Evolutionary conservation across 2,797 vertebrate genomes (phyloP).

Genomic region (Phataginus tricuspis): DNA sequence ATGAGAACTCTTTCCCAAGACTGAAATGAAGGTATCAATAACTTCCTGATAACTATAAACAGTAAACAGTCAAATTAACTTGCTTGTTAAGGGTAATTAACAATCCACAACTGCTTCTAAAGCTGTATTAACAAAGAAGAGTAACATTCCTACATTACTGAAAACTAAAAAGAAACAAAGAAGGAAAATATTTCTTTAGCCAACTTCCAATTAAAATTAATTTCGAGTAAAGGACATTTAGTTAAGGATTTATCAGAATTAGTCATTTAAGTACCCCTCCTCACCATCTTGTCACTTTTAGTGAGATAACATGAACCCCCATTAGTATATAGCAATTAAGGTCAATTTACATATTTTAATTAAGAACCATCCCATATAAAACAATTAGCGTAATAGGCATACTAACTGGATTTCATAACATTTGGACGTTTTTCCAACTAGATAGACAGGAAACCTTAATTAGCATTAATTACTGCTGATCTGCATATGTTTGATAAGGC

Average conservation of each 20-base stretch:
- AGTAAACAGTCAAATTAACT: constrained; percentile 80
- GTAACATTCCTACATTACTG: constrained; percentile 79
- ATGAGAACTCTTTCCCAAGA: constrained; percentile 56
- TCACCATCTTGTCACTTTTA: constrained; percentile 90
- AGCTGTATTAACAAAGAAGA: constrained; percentile 80
- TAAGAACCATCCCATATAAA: constrained; percentile 93
- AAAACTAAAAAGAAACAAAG: constrained; percentile 82
- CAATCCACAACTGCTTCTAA: constrained; percentile 71
- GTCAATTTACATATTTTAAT: constrained; percentile 94
- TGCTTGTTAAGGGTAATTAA: constrained; percentile 84
- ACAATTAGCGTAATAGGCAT: constrained; percentile 94
- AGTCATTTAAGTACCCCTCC: constrained; percentile 88
- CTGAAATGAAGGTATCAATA: constrained; percentile 70
- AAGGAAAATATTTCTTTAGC: constrained; percentile 83
- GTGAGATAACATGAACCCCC: constrained; percentile 91
- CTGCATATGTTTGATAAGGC: constrained; percentile 96
- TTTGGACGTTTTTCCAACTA: constrained; percentile 93
- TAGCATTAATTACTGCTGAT: constrained; percentile 95
- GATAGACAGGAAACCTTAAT: constrained; percentile 93
- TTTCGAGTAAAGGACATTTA: constrained; percentile 89
- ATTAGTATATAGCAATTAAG: constrained; percentile 93
- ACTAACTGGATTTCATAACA: constrained; percentile 94
- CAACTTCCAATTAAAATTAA: constrained; percentile 88
- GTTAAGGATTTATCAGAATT: constrained; percentile 88
- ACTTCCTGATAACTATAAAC: constrained; percentile 79